phyloP scores from a whole-genome alignment of 1,140 invertebrate genomes.

The Doryteuthis pealeii region DNA sequence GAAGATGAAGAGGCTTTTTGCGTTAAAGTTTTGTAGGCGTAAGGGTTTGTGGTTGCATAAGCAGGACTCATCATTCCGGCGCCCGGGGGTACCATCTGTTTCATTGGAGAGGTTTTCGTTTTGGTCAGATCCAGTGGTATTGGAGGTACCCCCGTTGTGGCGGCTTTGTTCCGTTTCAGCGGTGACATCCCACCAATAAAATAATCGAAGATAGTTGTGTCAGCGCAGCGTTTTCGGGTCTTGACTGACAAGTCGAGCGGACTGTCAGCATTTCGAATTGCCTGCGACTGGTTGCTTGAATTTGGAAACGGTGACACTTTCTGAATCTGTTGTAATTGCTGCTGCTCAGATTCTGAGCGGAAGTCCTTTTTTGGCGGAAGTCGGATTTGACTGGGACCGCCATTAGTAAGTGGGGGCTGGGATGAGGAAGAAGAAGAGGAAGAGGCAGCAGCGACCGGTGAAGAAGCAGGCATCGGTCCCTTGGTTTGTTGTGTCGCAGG shows the following conservation, averaged over 20 bases:
- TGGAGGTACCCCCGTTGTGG: neutral
- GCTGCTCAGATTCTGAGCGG: neutral
- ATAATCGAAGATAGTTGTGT: slow-evolving; percentile 19
- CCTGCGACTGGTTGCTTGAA: neutral
- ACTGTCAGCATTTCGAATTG: slow-evolving; percentile 22
- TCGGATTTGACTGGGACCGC: neutral
- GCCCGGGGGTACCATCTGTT: neutral
- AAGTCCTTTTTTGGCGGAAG: slow-evolving; percentile 11
- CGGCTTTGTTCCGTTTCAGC: neutral
- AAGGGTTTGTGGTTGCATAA: neutral
- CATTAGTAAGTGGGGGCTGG: neutral
- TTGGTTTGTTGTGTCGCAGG: neutral
- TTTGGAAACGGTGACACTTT: neutral
- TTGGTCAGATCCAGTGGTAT: slow-evolving; percentile 7
- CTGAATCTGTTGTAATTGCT: neutral
- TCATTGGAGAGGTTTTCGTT: neutral
- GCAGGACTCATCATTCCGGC: neutral
- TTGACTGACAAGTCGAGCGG: slow-evolving; percentile 36
- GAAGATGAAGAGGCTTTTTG: neutral
- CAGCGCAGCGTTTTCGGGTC: slow-evolving; percentile 25
- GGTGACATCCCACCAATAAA: neutral
- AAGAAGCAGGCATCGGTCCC: neutral
- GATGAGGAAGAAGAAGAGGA: neutral
- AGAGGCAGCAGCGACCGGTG: neutral
- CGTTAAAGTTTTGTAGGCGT: neutral